phyloP scores from a whole-genome alignment of 2,113 vertebrate genomes.

The Otus sunia region DNA sequence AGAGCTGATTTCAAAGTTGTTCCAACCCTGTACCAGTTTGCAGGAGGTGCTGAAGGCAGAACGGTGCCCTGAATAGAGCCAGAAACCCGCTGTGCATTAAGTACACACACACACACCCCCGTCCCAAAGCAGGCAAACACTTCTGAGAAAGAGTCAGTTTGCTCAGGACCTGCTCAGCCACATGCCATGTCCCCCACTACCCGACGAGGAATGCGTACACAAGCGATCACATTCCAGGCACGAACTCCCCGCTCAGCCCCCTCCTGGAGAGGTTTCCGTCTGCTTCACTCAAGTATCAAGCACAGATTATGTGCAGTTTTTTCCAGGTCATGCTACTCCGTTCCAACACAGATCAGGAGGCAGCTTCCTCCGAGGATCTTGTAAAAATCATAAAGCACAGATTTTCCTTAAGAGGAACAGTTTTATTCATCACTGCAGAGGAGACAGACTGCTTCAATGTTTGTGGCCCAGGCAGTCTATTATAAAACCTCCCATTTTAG shows the following conservation, averaged over 20 bases:
- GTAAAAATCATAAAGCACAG: neutral
- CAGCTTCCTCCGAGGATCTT: neutral
- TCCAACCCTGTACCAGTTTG: neutral
- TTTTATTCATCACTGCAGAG: neutral
- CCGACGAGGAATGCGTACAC: neutral
- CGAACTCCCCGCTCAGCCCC: neutral
- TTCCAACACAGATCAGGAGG: neutral
- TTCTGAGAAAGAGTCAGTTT: neutral
- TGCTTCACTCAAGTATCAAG: neutral
- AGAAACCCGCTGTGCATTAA: neutral
- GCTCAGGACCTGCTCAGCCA: neutral
- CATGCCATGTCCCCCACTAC: neutral
- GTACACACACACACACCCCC: fast-evolving
- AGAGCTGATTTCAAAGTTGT: neutral
- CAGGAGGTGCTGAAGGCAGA: neutral
- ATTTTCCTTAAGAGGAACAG: neutral
- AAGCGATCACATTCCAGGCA: neutral
- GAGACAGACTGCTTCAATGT: neutral
- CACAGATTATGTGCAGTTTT: neutral
- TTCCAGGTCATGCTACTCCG: neutral
- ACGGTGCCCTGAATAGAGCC: neutral
- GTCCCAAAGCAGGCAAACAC: neutral
- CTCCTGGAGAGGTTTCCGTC: neutral
- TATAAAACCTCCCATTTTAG: neutral
- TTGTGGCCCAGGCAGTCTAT: neutral